phyloP scores from a whole-genome alignment of 2,888 invertebrate species.

The Oligia fasciuncula region DNA sequence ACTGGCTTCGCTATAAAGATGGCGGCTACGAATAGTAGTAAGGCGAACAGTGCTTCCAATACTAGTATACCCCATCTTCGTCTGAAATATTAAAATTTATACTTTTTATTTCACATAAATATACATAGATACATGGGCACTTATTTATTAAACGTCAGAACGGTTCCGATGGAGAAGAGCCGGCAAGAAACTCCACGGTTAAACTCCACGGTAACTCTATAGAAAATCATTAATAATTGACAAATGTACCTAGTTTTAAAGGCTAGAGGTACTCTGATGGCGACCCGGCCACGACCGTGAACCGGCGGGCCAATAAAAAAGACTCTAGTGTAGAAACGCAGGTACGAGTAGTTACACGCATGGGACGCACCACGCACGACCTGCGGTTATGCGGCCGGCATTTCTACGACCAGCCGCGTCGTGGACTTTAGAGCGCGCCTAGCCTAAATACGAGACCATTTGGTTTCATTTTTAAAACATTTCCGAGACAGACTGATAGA shows the following conservation, averaged over 20 bases:
- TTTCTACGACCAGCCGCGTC: not conserved
- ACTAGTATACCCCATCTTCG: constrained; percentile 78
- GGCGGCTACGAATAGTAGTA: constrained; percentile 70
- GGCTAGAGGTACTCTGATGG: not conserved
- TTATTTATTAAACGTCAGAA: not conserved
- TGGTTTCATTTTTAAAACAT: not conserved
- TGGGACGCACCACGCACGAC: not conserved
- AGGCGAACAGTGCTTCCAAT: constrained; percentile 73
- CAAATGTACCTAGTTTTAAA: not conserved
- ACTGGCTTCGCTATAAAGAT: constrained; percentile 80
- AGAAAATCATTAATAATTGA: not conserved
- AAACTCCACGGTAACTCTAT: not conserved
- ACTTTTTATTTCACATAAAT: not conserved
- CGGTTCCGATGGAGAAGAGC: not conserved
- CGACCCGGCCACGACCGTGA: not conserved
- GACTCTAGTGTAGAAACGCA: not conserved
- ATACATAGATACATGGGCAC: not conserved
- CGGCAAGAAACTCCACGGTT: not conserved
- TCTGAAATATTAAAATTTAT: constrained; percentile 66
- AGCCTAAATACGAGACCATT: not conserved
- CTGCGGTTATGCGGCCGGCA: not conserved
- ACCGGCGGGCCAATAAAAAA: not conserved
- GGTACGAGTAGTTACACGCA: not conserved
- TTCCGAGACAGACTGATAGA: not conserved
- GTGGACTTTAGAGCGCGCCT: not conserved